Conservation (phyloP, 2,888 invertebrate genomes). For the Andrena marginata region DNA sequence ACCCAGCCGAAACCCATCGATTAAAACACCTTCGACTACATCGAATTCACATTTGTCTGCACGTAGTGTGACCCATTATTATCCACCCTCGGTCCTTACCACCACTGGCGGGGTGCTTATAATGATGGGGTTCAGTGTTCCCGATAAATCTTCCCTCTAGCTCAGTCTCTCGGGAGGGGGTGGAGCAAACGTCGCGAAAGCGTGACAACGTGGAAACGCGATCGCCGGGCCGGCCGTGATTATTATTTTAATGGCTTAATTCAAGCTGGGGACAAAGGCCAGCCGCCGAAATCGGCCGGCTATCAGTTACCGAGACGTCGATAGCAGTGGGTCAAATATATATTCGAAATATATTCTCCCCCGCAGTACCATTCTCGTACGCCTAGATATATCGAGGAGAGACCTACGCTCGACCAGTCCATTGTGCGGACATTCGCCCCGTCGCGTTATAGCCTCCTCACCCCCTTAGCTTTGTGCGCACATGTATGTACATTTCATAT, state of each 20-base stretch:
- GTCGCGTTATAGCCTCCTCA: slow-evolving; percentile 66
- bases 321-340: slow-evolving; percentile 71
- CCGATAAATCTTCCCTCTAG: slow-evolving; percentile 28
- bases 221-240: slow-evolving; percentile 29
- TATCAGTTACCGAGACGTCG: slow-evolving; percentile 70
- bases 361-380: slow-evolving; percentile 28
- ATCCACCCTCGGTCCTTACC: neutral
- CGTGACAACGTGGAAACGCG: slow-evolving; percentile 53
- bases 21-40: slow-evolving; percentile 23
- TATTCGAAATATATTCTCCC: slow-evolving; percentile 68
- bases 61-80: slow-evolving; percentile 8
- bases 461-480: neutral
- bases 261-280: slow-evolving; percentile 56
- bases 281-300: slow-evolving; percentile 44
- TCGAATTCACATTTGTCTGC: slow-evolving; percentile 15
- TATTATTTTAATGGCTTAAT: slow-evolving; percentile 74
- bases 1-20: slow-evolving; percentile 1
- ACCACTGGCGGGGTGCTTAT: neutral
- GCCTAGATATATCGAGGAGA: slow-evolving; percentile 51
- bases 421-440: slow-evolving; percentile 71
- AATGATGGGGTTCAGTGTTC: neutral
- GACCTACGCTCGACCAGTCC: slow-evolving; percentile 57
- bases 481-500: slow-evolving; percentile 54
- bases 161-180: neutral
- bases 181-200: slow-evolving; percentile 33